Evolutionary conservation across 2,888 invertebrate genomes (phyloP).

Genomic region (Chirona hameri): DNA sequence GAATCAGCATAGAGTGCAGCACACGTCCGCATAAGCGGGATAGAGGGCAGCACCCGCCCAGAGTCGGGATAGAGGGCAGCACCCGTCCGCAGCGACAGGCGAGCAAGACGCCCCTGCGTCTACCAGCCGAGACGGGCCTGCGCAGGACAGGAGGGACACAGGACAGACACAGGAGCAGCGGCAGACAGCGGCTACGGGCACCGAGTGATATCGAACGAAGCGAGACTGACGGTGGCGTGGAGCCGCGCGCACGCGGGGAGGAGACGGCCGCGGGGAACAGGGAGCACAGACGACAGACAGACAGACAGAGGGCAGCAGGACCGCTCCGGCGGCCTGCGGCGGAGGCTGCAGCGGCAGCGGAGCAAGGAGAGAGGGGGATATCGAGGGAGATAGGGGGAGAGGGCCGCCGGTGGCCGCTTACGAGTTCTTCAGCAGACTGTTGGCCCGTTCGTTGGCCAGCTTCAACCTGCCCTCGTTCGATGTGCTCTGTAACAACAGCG

Average conservation of each 20-base stretch:
- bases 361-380: no score
- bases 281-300: no score
- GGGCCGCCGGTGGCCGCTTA: constrained; percentile 28
- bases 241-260: no score
- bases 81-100: not conserved
- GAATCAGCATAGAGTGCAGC: not conserved
- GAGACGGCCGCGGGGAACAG: no score
- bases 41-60: not conserved
- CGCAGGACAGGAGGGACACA: no score
- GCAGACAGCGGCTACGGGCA: not conserved
- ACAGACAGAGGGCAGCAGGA: no score
- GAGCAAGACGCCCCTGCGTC: not conserved
- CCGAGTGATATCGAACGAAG: not conserved
- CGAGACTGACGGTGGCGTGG: no score
- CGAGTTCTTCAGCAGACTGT: constrained; percentile 38
- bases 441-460: constrained; percentile 39
- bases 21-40: not conserved
- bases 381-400: no score
- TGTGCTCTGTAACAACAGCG: constrained; percentile 34
- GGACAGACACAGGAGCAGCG: no score
- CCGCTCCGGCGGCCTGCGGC: no score
- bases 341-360: no score
- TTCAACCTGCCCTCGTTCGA: constrained; percentile 38
- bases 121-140: no score
- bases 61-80: not conserved